Base-by-base conservation (phyloP, 2,113 vertebrate genomes). In the Vireo altiloquus region DNA sequence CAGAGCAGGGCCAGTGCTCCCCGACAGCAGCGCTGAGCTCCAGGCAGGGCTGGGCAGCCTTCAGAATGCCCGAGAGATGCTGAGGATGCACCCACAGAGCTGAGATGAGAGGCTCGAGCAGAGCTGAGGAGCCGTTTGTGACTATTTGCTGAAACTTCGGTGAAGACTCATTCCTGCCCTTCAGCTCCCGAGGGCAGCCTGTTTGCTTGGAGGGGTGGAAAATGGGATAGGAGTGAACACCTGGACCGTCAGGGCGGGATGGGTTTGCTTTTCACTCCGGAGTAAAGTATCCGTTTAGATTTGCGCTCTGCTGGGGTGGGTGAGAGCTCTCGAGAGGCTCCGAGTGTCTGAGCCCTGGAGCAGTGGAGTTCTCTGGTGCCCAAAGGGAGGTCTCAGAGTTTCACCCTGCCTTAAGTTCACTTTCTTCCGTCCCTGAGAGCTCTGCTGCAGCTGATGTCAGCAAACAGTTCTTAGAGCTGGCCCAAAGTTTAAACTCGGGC, bases 401-500 rank as follows among this genome's bases (percentile, higher is more conserved):
- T 33, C 3, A 4, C 1, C 2, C 56, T 60, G 50, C 81, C 64
- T 68, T 30, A 10, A 31, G 39, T 31, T 84, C 15, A 1, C 83
- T 72, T 85, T 78, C 33, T 65, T 35, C 52, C 19, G 53, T 64
- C 82, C 21, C 3, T 25, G 50, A 52, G 66, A 93, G 37, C 74
- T 81, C 57, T 57, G 74, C 31, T 49, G 71, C 63, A 42, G 64
- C 89, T 75, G 49, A 27, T 82, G 94, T 87, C 80, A 90, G 82
- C 68, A 8, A 65, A 71, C 56, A 7, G 27, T 71, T 94, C 82
- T 92, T 30, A 74, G 88, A 75, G 52, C 54, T 69, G 90, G 65
- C 92, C 60, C 57, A 12, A 42, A 89, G 86, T 89, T 92, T 89
- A 82, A 74, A 61, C 68, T 80, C 35, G 18, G 78, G 40, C 96